phyloP scores from a whole-genome alignment of 2,797 vertebrate genomes.

The Pelodytes ibericus region DNA sequence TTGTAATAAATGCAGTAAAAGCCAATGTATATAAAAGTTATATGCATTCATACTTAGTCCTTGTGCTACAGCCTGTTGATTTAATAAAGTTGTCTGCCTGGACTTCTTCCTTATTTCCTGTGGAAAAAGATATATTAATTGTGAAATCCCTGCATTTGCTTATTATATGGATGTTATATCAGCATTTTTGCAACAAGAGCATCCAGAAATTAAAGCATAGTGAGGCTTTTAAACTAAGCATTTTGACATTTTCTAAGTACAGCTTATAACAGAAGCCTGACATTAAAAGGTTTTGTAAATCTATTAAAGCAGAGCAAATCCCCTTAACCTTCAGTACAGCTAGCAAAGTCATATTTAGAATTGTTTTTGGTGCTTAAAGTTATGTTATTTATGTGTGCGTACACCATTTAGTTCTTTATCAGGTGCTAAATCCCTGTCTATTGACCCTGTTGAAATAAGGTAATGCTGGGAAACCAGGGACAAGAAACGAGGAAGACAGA shows the following conservation, averaged over 20 bases:
- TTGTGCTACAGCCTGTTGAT: background rate
- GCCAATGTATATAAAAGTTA: too few species aligned
- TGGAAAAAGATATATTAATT: background rate
- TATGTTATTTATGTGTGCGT: too few species aligned
- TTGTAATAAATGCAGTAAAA: too few species aligned
- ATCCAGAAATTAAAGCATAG: background rate
- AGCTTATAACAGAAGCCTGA: background rate
- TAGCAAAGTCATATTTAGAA: too few species aligned
- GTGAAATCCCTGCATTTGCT: too few species aligned
- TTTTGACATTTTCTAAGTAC: background rate
- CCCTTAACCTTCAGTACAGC: background rate
- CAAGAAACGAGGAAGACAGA: too few species aligned
- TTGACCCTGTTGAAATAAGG: too few species aligned
- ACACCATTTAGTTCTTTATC: too few species aligned
- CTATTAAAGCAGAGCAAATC: background rate
- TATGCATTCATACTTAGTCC: too few species aligned
- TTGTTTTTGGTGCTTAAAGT: too few species aligned
- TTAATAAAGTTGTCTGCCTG: background rate
- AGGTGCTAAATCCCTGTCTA: too few species aligned
- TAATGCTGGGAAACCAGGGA: too few species aligned
- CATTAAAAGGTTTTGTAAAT: background rate
- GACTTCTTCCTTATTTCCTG: slow-evolving; percentile 13
- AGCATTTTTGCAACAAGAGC: background rate
- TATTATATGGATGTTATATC: background rate
- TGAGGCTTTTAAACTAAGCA: background rate